A percentile compares a stretch with the other conserved stretches of the same genome.
Conservation (phyloP, 2,113 vertebrate species). For the Petrocephalus microphthalmus region DNA sequence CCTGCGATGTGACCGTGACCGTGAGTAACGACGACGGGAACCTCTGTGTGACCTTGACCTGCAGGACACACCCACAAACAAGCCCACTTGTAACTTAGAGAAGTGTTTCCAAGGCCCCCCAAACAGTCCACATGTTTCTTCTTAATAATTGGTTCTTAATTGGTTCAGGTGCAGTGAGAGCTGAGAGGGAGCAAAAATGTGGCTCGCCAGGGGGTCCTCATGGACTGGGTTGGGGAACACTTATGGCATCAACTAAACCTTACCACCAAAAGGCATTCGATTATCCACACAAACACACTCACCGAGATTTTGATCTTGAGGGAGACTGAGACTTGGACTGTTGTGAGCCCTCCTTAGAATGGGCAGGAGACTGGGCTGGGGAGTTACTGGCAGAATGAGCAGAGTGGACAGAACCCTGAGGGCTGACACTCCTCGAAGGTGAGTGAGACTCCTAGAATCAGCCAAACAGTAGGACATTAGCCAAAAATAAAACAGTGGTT, state of each 20-base stretch:
- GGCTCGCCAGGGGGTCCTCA: background rate
- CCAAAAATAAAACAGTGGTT: background rate
- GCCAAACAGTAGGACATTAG: constrained; percentile 41
- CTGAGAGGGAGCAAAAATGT: background rate
- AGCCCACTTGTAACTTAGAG: background rate
- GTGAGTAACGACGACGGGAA: constrained; percentile 83
- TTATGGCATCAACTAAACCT: background rate
- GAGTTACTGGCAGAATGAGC: constrained; percentile 76
- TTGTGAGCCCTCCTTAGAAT: constrained; percentile 83
- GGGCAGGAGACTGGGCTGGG: constrained; percentile 61
- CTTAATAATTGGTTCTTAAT: too few relatives aligned
- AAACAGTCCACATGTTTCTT: background rate
- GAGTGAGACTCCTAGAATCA: constrained; percentile 83
- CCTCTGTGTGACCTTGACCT: constrained; percentile 87
- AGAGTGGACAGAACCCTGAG: constrained; percentile 80
- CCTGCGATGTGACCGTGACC: constrained; percentile 68
- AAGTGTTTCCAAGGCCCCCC: background rate
- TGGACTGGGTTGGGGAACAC: background rate
- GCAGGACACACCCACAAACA: background rate
- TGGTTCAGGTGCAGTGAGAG: background rate
- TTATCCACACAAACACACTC: constrained; percentile 37
- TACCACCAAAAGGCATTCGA: background rate
- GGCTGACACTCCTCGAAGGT: constrained; percentile 85
- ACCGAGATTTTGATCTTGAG: constrained; percentile 84
- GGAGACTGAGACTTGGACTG: constrained; percentile 72